Evolutionary conservation across 92 coral and sea anemone genomes (phyloP), one percentile per base, ranked within the genome.

Genomic region (Palythoa caribaeorum): DNA sequence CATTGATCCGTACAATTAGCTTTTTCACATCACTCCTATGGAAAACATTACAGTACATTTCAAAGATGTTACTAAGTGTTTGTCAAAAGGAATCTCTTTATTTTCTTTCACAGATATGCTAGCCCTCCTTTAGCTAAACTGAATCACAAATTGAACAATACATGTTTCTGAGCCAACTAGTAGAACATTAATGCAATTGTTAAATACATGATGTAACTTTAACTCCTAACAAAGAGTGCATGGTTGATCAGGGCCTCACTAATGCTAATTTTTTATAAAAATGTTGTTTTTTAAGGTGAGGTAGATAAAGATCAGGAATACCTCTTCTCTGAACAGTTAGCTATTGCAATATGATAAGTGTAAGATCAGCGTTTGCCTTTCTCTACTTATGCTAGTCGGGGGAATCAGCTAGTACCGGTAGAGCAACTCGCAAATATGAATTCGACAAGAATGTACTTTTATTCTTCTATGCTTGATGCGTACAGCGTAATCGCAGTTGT

Each of bases 1-100:
- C 90, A 87, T 87, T 87, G 16, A 87, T 14, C 54, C 77, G 2
- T 13, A 38, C 44, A 9, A 87, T 77, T 6, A 57, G 55, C n/a
- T 80, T 63, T 76, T 87, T 87, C 6, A 87, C 60, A 21, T 55
- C 77, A 37, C 3, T 11, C 52, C 86, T 78, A 59, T 59, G 66
- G 66, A 54, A 59, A 59, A 59, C n/a, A n/a, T 59, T 9, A 59
- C 20, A 62, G 20, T 15, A 62, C 69, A 62, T 62, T 62, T 62
- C 69, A 62, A 54, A 62, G 69, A 62, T 62, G 69, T 62, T 2
- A 62, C 69, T 17, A 14, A 5, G 21, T 62, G 69, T 17, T 62
- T 62, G 21, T 62, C 69, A 59, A 62, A 62, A 62, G 15, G 1
- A 54, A 54, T 54, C 60, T 54, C 8, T 54, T 13, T 54, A 54